Percentiles rank a stretch among this genome's conserved stretches.
Evolutionary conservation across 2,888 invertebrate species (phyloP).

Genomic region (Callimorpha dominula): DNA sequence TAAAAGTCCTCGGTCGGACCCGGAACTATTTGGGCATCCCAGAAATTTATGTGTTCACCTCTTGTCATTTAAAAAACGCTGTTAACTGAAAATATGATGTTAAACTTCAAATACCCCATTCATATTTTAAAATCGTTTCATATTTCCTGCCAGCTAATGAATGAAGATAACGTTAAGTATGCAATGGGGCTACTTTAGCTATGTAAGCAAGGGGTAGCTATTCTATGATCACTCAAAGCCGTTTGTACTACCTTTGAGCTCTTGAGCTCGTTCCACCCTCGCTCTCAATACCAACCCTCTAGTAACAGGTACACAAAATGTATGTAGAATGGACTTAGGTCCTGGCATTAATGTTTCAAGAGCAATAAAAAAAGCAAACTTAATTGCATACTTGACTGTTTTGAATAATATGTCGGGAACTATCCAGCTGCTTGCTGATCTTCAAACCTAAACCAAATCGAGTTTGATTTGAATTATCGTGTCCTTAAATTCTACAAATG

Average conservation of each 20-base stretch:
- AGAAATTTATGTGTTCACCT: too few species aligned
- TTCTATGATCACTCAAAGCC: slow-evolving; percentile 47
- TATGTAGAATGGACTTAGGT: background rate
- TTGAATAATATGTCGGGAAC: background rate
- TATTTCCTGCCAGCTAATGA: background rate
- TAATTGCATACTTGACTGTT: background rate
- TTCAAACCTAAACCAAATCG: background rate
- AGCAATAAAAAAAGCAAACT: background rate
- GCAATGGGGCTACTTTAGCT: slow-evolving; percentile 11
- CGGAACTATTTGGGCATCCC: background rate
- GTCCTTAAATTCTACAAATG: background rate
- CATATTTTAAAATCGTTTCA: background rate
- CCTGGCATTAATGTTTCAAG: background rate
- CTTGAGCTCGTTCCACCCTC: slow-evolving; percentile 39
- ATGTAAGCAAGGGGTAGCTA: slow-evolving; percentile 9
- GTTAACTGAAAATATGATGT: too few species aligned
- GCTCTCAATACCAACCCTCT: slow-evolving; percentile 31
- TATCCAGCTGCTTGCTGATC: background rate
- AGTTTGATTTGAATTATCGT: background rate
- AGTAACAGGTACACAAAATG: background rate
- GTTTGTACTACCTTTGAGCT: slow-evolving; percentile 36
- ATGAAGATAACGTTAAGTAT: background rate
- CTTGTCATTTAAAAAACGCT: too few species aligned
- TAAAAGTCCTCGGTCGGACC: background rate
- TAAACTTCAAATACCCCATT: too few species aligned